Evolutionary conservation across 2,888 invertebrate species (phyloP).

Genomic region (Iphiclides podalirius): DNA sequence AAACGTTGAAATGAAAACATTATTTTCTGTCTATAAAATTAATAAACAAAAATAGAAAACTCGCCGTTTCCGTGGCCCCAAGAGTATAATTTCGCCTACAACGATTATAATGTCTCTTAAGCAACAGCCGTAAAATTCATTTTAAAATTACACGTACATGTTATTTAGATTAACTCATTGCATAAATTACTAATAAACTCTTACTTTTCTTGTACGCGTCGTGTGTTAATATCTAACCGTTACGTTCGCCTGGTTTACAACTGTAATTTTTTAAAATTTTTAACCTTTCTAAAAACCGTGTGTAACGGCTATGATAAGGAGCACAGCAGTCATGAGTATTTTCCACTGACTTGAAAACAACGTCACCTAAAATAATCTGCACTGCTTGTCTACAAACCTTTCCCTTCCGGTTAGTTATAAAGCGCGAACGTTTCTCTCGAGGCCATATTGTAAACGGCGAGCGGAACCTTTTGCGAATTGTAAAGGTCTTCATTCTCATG

Average conservation of each 20-base stretch:
- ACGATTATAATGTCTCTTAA: conserved; percentile 14
- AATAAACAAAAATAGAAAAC: no score
- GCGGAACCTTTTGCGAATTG: conserved; percentile 8
- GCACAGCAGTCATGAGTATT: no score
- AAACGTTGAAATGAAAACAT: no score
- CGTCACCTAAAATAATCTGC: no score
- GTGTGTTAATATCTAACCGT: no score
- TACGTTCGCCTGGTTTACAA: no score
- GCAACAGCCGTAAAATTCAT: conserved; percentile 13
- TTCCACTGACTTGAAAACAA: no score
- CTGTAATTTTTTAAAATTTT: no score
- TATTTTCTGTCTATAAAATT: no score
- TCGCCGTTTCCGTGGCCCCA: conserved; percentile 15
- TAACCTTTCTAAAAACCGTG: no score
- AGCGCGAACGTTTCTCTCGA: background rate
- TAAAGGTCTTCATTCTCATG: conserved; percentile 11
- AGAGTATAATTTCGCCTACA: conserved; percentile 1
- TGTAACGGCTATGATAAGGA: no score
- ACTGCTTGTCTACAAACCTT: background rate
- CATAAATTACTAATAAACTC: conserved; percentile 7
- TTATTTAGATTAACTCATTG: conserved; percentile 1
- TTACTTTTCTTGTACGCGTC: conserved; percentile 5
- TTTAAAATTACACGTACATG: conserved; percentile 12
- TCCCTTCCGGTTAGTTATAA: conserved; percentile 4
- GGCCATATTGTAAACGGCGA: conserved; percentile 8